phyloP scores from a whole-genome alignment of 2,113 vertebrate species.

The Pogonocichla stellata region DNA sequence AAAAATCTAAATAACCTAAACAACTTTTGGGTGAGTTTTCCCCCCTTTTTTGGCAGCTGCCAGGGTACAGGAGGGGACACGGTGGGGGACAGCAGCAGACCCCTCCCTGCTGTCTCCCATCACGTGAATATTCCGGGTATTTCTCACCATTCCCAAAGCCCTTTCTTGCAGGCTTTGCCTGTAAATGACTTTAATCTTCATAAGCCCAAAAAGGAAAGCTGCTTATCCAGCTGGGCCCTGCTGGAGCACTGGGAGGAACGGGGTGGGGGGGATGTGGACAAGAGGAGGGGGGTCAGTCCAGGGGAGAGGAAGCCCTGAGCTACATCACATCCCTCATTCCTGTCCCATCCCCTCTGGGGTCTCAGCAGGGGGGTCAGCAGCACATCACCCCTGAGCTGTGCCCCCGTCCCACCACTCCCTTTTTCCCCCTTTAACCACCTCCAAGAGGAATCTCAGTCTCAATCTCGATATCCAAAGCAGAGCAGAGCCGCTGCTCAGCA shows the following conservation, averaged over 20 bases:
- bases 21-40: rapidly evolving
- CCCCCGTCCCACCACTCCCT: rapidly evolving
- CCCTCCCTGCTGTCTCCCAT: not conserved
- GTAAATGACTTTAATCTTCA: slow-evolving; percentile 59
- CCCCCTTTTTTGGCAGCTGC: not conserved
- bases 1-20: rapidly evolving
- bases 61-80: not conserved
- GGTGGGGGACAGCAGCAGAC: not conserved
- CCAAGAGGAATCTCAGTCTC: not conserved
- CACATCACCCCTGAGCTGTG: rapidly evolving
- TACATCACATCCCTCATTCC: not conserved
- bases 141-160: not conserved
- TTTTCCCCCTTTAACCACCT: rapidly evolving
- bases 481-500: not conserved
- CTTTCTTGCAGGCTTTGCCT: slow-evolving; percentile 32
- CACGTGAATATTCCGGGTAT: not conserved
- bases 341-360: rapidly evolving
- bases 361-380: not conserved
- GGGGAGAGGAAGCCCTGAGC: not conserved
- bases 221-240: not conserved
- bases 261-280: not conserved
- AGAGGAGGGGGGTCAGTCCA: not conserved
- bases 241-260: not conserved
- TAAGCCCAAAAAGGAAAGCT: slow-evolving; percentile 50
- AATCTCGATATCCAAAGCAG: not conserved